A percentile compares a stretch with the other conserved stretches of the same genome.
Evolutionary conservation across 2,797 vertebrate genomes (phyloP).

Genomic region (Gymnodraco acuticeps): DNA sequence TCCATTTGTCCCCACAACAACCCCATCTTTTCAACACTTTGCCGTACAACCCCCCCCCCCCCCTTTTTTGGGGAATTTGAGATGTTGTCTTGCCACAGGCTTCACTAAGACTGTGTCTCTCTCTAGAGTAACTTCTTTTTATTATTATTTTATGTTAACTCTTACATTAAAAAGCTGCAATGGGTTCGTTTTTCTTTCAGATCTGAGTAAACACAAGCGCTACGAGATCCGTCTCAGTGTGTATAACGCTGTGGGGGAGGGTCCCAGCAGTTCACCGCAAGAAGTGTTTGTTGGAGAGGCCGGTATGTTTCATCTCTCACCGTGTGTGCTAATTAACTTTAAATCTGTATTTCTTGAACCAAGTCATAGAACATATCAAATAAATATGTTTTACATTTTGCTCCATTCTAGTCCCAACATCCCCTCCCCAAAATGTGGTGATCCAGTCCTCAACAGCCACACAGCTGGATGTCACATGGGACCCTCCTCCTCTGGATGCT

Average conservation of each 20-base stretch:
- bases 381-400: slow-evolving; percentile 12
- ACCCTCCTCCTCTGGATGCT: slow-evolving; percentile 89
- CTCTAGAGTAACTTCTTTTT: slow-evolving; percentile 44
- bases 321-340: background rate
- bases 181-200: slow-evolving; percentile 74
- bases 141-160: slow-evolving; percentile 60
- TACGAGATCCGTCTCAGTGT: slow-evolving; percentile 97
- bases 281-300: slow-evolving; percentile 98
- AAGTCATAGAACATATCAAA: background rate
- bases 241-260: slow-evolving; percentile 95
- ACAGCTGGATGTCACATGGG: slow-evolving; percentile 95
- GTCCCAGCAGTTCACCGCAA: slow-evolving; percentile 92
- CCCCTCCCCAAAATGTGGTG: slow-evolving; percentile 88
- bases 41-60: slow-evolving; percentile 30
- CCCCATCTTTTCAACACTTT: slow-evolving; percentile 59
- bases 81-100: slow-evolving; percentile 61
- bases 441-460: slow-evolving; percentile 92
- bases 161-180: slow-evolving; percentile 45
- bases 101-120: slow-evolving; percentile 37
- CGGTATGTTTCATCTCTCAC: slow-evolving; percentile 81
- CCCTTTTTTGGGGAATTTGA: slow-evolving; percentile 46
- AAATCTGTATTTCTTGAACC: slow-evolving; percentile 4
- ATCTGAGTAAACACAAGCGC: slow-evolving; percentile 95
- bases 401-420: slow-evolving; percentile 88
- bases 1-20: slow-evolving; percentile 54